Evolutionary conservation across 2,888 invertebrate species (phyloP).

Genomic region (Aethes cnicana): DNA sequence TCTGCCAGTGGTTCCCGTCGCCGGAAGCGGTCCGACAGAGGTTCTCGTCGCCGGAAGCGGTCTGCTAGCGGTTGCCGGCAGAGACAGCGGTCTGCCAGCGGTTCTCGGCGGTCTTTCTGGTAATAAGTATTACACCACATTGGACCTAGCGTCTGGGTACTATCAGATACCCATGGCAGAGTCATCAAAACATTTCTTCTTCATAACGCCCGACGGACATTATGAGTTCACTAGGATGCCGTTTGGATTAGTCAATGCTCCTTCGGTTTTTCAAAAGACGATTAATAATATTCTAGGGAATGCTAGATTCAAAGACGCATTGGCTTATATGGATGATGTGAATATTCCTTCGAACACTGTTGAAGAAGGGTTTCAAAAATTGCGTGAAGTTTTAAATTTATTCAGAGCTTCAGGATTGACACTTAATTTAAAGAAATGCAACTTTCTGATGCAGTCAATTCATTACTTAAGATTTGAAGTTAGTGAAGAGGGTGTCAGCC

Average conservation of each 20-base stretch:
- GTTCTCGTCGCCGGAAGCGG: too few species aligned
- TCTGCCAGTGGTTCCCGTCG: too few species aligned
- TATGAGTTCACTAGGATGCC: slow-evolving; percentile 33
- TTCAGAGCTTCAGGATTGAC: slow-evolving; percentile 20
- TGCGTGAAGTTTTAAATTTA: slow-evolving; percentile 6
- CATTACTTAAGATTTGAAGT: slow-evolving; percentile 28
- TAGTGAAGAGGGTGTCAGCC: slow-evolving; percentile 6
- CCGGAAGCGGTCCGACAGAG: too few species aligned
- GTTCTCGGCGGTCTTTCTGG: slow-evolving; percentile 38
- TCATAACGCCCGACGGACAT: slow-evolving; percentile 31
- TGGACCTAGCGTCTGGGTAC: slow-evolving; percentile 40
- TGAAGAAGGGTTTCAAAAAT: slow-evolving; percentile 22
- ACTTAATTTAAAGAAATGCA: slow-evolving; percentile 23
- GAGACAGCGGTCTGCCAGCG: too few species aligned
- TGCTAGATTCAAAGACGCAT: slow-evolving; percentile 15
- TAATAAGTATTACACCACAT: slow-evolving; percentile 37
- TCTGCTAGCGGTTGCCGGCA: too few species aligned
- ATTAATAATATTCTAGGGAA: slow-evolving; percentile 24
- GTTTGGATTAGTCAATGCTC: slow-evolving; percentile 30
- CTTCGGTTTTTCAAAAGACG: slow-evolving; percentile 21
- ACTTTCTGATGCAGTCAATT: slow-evolving; percentile 8
- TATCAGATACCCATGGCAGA: slow-evolving; percentile 43
- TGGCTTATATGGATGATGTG: slow-evolving; percentile 34
- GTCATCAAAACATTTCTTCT: slow-evolving; percentile 30
- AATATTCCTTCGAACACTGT: slow-evolving; percentile 25